Percentiles rank a stretch among this genome's conserved stretches.
These are phyloP conservation scores for Lucifuga dentata DNA, from an alignment of 2,113 vertebrate genomes.

Conservation along the genomic window DNA sequence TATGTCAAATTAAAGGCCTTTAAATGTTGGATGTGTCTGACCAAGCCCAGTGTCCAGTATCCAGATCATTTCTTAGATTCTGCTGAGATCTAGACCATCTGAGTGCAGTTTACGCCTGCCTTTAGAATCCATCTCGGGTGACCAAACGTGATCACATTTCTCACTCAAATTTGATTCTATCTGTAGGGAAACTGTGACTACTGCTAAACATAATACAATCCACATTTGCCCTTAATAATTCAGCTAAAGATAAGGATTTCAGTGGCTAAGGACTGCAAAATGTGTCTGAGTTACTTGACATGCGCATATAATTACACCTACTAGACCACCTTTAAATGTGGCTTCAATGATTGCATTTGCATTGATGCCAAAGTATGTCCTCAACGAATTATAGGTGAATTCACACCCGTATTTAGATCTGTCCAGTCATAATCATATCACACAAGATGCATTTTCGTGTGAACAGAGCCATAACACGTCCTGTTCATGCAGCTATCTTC, in stretches of 20 bases:
- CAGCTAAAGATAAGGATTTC: too few relatives aligned
- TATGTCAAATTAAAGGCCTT: not conserved
- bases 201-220: conserved; percentile 4
- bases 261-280: not conserved
- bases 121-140: conserved; percentile 31
- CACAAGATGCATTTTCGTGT: conserved; percentile 1
- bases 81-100: conserved; percentile 37
- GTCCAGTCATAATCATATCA: conserved; percentile 1
- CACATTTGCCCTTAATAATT: not conserved
- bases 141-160: conserved; percentile 35
- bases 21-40: conserved; percentile 32
- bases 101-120: conserved; percentile 23
- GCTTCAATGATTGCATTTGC: too few relatives aligned
- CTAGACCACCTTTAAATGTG: too few relatives aligned
- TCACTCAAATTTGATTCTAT: conserved; percentile 19
- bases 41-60: conserved; percentile 1
- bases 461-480: not conserved
- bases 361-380: too few relatives aligned
- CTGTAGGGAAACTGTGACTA: not conserved
- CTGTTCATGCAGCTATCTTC: not conserved
- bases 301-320: not conserved
- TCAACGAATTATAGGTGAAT: too few relatives aligned
- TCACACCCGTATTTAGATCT: not conserved
- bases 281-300: too few relatives aligned
- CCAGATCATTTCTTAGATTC: conserved; percentile 28